Conservation (phyloP, 2,113 vertebrate species). For the Pluvianellus socialis region DNA sequence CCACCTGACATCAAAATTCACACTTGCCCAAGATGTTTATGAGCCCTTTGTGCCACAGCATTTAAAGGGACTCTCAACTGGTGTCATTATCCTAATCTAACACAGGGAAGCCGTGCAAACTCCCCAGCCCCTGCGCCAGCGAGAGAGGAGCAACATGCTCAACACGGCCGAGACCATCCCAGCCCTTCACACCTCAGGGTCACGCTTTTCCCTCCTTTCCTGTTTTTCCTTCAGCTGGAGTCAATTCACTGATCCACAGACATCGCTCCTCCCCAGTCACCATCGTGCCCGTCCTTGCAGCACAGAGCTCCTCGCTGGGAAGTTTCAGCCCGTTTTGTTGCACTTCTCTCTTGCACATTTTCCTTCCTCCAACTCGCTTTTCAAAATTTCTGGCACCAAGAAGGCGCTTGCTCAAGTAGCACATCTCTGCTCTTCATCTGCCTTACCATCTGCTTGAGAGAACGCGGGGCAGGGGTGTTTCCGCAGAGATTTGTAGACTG, state of each 20-base stretch:
- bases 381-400: neutral
- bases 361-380: neutral
- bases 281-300: neutral
- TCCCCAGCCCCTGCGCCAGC: fast-evolving
- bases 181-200: neutral
- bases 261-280: neutral
- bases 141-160: neutral
- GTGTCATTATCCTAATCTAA: neutral
- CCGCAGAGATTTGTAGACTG: neutral
- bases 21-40: neutral
- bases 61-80: neutral
- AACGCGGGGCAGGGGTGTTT: neutral
- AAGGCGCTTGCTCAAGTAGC: neutral
- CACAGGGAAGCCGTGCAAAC: neutral
- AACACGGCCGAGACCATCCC: neutral
- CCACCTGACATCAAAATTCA: neutral
- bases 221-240: neutral
- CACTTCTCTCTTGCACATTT: neutral
- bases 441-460: conserved; percentile 24
- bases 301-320: neutral
- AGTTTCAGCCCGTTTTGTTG: neutral
- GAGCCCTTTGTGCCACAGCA: neutral
- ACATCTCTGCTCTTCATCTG: conserved; percentile 42
- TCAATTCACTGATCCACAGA: neutral
- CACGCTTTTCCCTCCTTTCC: neutral